Evolutionary conservation across 1,140 invertebrate species (phyloP).

Genomic region (Macrobrachium nipponense): DNA sequence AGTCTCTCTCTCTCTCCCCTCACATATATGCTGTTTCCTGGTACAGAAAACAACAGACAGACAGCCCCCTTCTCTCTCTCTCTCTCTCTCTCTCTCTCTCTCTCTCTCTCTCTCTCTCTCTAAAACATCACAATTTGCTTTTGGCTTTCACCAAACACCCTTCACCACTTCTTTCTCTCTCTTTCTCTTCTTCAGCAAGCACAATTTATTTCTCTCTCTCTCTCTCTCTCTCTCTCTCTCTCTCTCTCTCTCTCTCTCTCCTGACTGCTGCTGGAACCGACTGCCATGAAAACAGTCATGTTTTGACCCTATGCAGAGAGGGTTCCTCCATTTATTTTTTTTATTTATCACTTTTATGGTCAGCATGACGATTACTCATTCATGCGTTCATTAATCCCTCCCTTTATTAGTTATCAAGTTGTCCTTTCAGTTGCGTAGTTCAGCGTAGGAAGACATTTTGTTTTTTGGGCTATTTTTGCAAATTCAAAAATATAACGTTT

Average conservation of each 20-base stretch:
- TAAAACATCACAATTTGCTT: not conserved
- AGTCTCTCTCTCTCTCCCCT: not conserved
- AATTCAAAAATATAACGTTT: too few relatives aligned
- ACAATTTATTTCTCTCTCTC: not conserved
- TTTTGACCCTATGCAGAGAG: not conserved
- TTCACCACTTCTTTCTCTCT: not conserved
- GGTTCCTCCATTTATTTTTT: too few relatives aligned
- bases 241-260: not conserved
- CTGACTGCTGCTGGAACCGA: not conserved
- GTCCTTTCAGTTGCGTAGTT: too few relatives aligned
- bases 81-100: conserved; percentile 18
- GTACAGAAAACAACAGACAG: conserved; percentile 18
- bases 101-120: conserved; percentile 17
- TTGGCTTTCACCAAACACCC: not conserved
- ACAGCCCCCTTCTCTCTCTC: not conserved
- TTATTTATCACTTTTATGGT: too few relatives aligned
- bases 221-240: not conserved
- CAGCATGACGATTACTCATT: too few relatives aligned
- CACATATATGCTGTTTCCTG: not conserved
- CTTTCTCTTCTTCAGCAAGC: not conserved
- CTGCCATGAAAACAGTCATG: not conserved
- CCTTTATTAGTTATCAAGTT: too few relatives aligned
- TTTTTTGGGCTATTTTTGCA: too few relatives aligned
- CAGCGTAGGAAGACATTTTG: too few relatives aligned
- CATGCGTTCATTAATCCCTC: too few relatives aligned